These are phyloP conservation scores for Dinocampus coccinellae DNA, from an alignment of 2,888 invertebrate species.

Conservation along the genomic window DNA sequence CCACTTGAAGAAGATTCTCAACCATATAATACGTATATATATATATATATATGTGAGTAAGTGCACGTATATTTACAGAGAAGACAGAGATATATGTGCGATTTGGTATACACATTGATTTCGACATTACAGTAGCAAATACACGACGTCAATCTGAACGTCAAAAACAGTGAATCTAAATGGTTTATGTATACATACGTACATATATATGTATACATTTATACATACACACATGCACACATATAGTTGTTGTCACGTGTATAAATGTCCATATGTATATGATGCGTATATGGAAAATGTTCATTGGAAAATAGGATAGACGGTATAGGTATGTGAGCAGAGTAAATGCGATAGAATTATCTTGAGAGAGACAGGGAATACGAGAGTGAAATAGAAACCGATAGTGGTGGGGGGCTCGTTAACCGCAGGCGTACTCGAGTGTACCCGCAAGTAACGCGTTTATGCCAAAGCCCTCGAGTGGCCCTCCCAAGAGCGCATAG, in stretches of 20 bases:
- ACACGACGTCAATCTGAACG: slow-evolving; percentile 18
- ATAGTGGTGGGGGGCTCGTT: slow-evolving; percentile 57
- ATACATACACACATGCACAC: not conserved
- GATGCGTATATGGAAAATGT: slow-evolving; percentile 23
- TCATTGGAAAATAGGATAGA: slow-evolving; percentile 28
- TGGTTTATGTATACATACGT: not conserved
- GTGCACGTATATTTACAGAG: not conserved
- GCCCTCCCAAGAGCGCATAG: slow-evolving; percentile 13
- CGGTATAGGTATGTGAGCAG: slow-evolving; percentile 3
- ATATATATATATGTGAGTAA: not conserved
- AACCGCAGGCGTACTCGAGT: slow-evolving; percentile 65
- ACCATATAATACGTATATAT: not conserved
- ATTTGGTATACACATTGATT: not conserved
- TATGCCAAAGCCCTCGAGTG: slow-evolving; percentile 59
- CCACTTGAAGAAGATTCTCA: slow-evolving; percentile 33
- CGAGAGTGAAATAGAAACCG: too few species aligned
- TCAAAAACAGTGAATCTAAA: slow-evolving; percentile 26
- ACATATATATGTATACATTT: not conserved
- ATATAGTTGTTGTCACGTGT: not conserved
- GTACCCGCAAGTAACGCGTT: slow-evolving; percentile 59
- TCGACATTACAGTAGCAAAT: not conserved
- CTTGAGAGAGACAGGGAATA: not conserved
- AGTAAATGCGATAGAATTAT: too few species aligned
- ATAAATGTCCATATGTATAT: not conserved
- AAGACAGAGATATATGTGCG: not conserved